Percentiles rank a stretch among this genome's conserved stretches.
phyloP scores from a whole-genome alignment of 2,113 vertebrate genomes.

The Scortum barcoo region DNA sequence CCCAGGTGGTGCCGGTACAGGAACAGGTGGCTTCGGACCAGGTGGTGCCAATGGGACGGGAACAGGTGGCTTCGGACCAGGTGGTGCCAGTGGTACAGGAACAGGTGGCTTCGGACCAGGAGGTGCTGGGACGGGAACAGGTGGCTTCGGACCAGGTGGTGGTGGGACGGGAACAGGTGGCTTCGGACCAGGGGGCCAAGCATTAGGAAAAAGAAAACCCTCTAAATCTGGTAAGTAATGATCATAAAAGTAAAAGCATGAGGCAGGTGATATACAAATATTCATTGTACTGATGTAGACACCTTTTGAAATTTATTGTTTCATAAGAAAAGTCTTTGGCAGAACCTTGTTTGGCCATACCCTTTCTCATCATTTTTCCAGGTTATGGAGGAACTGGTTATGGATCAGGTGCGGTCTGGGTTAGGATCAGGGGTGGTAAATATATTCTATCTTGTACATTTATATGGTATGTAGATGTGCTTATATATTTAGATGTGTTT shows the following conservation, averaged over 20 bases:
- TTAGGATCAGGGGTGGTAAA: not conserved
- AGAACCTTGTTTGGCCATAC: not conserved
- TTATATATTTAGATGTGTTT: constrained; percentile 20
- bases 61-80: constrained; percentile 49
- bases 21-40: constrained; percentile 40
- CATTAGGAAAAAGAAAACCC: constrained; percentile 73
- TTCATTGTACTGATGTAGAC: not conserved
- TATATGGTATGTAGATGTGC: not conserved
- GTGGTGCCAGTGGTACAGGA: constrained; percentile 37
- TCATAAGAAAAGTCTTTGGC: not conserved
- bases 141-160: not conserved
- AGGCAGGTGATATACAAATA: not conserved
- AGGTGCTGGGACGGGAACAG: not conserved
- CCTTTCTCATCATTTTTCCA: not conserved
- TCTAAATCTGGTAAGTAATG: constrained; percentile 68
- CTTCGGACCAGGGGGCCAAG: constrained; percentile 52
- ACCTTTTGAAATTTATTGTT: not conserved
- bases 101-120: constrained; percentile 51
- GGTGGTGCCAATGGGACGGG: constrained; percentile 37
- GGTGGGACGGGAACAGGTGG: constrained; percentile 1
- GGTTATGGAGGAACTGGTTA: constrained; percentile 68
- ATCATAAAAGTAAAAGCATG: not conserved
- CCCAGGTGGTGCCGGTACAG: constrained; percentile 43
- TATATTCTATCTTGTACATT: not conserved
- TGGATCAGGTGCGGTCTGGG: constrained; percentile 55